Conservation (phyloP, 2,888 invertebrate genomes). For the Coleophora deauratella region DNA sequence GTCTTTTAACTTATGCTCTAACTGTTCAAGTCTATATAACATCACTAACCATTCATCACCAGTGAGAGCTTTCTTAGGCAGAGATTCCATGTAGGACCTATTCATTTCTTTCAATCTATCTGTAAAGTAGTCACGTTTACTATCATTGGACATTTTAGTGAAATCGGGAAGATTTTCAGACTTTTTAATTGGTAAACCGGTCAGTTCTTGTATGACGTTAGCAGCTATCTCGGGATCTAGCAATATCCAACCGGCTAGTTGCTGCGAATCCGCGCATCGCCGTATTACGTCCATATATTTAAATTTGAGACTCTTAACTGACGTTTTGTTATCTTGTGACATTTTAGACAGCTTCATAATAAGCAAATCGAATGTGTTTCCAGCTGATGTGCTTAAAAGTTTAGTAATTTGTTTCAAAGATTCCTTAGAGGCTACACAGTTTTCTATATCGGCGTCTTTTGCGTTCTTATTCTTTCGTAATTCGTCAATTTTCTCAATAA, state of each 20-base stretch:
- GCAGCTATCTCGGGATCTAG: constrained; percentile 47
- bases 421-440: constrained; percentile 38
- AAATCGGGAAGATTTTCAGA: constrained; percentile 40
- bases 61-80: constrained; percentile 46
- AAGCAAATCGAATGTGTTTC: constrained; percentile 50
- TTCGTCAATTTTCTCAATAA: constrained; percentile 48
- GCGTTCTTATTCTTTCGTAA: constrained; percentile 29
- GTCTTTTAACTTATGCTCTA: constrained; percentile 45
- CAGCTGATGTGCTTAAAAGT: constrained; percentile 40
- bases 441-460: constrained; percentile 32
- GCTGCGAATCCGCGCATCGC: constrained; percentile 49
- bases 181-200: constrained; percentile 39
- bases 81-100: constrained; percentile 45
- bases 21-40: constrained; percentile 49
- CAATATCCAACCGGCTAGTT: constrained; percentile 46
- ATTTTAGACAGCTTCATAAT: constrained; percentile 53
- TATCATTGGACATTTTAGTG: constrained; percentile 31
- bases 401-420: constrained; percentile 46
- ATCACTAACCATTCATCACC: constrained; percentile 62
- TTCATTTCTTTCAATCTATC: constrained; percentile 47
- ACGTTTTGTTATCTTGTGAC: constrained; percentile 43
- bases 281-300: constrained; percentile 53
- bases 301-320: constrained; percentile 50
- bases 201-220: constrained; percentile 50
- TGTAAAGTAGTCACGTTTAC: constrained; percentile 48